These are phyloP conservation scores for Platysternon megacephalum DNA, from an alignment of 2,113 vertebrate genomes.

Conservation along the genomic window DNA sequence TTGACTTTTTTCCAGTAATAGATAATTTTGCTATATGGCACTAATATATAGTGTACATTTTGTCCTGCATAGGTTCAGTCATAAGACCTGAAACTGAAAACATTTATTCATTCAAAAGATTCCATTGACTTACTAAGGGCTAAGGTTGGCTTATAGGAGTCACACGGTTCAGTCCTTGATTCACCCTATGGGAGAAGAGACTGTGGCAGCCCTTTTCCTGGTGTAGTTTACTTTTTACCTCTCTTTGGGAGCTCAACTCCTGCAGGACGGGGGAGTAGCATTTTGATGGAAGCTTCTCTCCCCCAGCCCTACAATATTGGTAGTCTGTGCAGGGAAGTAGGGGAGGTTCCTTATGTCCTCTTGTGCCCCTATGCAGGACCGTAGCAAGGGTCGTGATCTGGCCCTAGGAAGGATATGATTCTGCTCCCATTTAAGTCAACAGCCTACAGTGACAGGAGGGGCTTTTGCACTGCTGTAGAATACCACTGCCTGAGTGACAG, in stretches of 20 bases:
- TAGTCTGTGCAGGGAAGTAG: not conserved
- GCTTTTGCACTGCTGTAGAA: not conserved
- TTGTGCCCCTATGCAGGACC: not conserved
- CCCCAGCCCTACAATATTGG: not conserved
- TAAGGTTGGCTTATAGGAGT: not conserved
- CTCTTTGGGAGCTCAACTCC: not conserved
- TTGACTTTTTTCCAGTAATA: not conserved
- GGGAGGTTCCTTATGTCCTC: not conserved
- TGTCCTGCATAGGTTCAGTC: not conserved
- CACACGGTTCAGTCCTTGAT: constrained; percentile 7
- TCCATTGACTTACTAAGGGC: not conserved
- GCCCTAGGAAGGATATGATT: accelerated
- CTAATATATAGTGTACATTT: not conserved
- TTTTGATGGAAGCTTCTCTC: not conserved
- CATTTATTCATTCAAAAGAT: not conserved
- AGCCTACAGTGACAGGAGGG: not conserved
- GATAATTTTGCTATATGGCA: not conserved
- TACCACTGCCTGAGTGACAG: not conserved
- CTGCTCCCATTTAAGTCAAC: not conserved
- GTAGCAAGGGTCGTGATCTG: not conserved
- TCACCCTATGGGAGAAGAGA: constrained; percentile 39
- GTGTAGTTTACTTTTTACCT: not conserved
- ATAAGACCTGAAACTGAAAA: not conserved
- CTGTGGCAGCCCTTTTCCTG: not conserved
- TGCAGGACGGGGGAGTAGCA: not conserved